A percentile compares a stretch with the other conserved stretches of the same genome.
Conservation (phyloP, 2,113 vertebrate genomes). For the Baryphthengus martii region DNA sequence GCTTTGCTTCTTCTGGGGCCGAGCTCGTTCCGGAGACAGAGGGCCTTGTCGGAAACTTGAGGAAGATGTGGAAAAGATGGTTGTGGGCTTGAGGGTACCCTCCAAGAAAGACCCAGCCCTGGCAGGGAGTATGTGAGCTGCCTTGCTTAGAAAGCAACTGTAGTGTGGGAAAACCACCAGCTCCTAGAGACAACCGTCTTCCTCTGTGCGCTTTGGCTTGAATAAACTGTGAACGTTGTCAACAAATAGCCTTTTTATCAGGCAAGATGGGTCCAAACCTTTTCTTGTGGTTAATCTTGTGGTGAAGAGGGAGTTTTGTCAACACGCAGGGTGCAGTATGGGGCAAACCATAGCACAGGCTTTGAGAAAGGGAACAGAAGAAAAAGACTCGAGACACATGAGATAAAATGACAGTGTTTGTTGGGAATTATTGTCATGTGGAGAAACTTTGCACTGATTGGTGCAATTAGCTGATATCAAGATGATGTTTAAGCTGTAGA, state of each 20-base stretch:
- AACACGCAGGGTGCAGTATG: neutral
- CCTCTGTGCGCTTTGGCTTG: neutral
- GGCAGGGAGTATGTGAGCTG: neutral
- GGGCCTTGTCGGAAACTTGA: neutral
- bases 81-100: neutral
- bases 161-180: neutral
- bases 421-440: neutral
- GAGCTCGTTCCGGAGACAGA: neutral
- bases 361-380: neutral
- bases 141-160: neutral
- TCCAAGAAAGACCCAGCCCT: neutral
- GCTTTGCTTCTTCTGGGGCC: neutral
- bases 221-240: neutral
- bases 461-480: conserved; percentile 29
- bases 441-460: neutral
- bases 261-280: neutral
- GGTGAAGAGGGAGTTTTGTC: neutral
- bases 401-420: neutral
- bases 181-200: neutral
- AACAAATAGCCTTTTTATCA: neutral
- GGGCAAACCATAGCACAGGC: neutral
- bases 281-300: neutral
- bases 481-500: conserved; percentile 25
- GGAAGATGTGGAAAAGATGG: neutral
- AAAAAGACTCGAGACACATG: neutral